Evolutionary conservation across 2,113 vertebrate species (phyloP).

Genomic region (Myiopsitta monachus): DNA sequence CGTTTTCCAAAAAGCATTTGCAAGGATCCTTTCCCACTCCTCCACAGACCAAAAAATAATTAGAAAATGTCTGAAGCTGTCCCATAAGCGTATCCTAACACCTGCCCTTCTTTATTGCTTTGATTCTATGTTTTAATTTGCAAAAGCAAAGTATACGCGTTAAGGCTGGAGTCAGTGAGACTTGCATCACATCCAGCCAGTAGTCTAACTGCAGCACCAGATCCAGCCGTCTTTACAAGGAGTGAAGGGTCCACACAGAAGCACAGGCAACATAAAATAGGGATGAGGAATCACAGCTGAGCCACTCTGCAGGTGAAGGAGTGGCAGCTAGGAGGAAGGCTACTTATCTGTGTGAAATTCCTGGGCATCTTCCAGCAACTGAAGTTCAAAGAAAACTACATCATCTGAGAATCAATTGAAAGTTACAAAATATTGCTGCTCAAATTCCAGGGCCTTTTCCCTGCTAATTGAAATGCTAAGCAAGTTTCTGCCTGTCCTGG

Average conservation of each 20-base stretch:
- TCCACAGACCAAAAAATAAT: background rate
- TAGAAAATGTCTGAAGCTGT: background rate
- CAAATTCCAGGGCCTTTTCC: slow-evolving; percentile 16
- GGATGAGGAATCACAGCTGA: background rate
- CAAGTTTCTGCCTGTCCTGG: slow-evolving; percentile 25
- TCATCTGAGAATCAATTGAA: slow-evolving; percentile 47
- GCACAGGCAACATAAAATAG: background rate
- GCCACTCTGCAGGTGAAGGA: background rate
- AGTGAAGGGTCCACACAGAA: background rate
- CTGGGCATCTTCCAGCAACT: slow-evolving; percentile 18
- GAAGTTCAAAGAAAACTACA: slow-evolving; percentile 37
- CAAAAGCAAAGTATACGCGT: background rate
- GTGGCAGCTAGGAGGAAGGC: background rate
- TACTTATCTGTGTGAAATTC: background rate
- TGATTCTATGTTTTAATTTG: background rate
- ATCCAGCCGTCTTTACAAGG: background rate
- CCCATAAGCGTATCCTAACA: background rate
- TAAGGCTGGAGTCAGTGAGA: background rate
- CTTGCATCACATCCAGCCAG: background rate
- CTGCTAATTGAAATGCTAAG: slow-evolving; percentile 54
- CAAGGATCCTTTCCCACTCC: background rate
- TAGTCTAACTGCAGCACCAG: background rate
- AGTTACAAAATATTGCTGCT: background rate
- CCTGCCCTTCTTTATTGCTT: background rate
- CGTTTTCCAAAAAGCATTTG: background rate